phyloP scores from a whole-genome alignment of 2,797 vertebrate genomes.

The Rhabdophis nuchalis region DNA sequence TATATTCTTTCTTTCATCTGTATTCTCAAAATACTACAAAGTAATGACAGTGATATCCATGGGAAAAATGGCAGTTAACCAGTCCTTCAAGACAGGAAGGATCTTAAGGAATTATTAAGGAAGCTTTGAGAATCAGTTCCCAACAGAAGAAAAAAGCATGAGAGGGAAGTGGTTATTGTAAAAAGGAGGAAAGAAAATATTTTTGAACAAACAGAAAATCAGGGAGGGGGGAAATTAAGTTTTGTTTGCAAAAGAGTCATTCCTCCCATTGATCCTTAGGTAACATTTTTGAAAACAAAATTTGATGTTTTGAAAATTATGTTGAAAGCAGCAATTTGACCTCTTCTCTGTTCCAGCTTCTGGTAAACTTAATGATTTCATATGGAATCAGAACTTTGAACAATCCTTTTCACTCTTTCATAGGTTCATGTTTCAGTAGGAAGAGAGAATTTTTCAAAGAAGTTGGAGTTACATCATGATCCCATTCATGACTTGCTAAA shows the following conservation, averaged over 20 bases:
- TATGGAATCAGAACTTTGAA: neutral
- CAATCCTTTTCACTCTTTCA: neutral
- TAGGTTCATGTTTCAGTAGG: neutral
- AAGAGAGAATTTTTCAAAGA: neutral
- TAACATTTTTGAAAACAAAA: neutral
- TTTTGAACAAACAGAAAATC: neutral
- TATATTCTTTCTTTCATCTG: neutral
- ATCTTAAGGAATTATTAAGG: neutral
- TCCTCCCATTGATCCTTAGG: neutral
- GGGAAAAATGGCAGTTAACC: neutral
- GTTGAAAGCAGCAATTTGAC: neutral
- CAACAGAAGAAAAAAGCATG: neutral
- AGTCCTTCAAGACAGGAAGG: neutral
- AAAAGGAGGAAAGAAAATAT: neutral
- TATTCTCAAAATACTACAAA: neutral
- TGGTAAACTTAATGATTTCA: neutral
- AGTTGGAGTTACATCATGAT: neutral
- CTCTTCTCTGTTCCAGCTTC: neutral
- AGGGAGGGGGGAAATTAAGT: neutral
- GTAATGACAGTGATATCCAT: neutral
- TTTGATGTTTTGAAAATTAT: neutral
- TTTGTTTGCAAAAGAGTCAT: neutral
- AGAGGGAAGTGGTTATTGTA: neutral
- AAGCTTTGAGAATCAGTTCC: neutral
- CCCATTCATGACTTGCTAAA: neutral